Conservation (phyloP, 2,888 invertebrate genomes). For the Elmis aenea region DNA sequence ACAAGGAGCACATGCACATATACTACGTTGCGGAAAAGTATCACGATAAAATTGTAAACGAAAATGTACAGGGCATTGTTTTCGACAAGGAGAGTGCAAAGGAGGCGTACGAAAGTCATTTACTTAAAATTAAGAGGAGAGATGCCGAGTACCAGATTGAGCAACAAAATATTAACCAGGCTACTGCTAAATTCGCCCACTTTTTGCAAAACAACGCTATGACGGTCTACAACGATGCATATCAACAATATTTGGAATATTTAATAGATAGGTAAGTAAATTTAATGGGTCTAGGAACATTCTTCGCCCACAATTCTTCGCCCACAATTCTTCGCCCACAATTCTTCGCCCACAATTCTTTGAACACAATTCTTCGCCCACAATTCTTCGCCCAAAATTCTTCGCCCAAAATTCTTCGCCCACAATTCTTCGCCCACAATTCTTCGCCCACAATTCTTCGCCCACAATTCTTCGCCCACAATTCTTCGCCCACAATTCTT, state of each 20-base stretch:
- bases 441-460: no score
- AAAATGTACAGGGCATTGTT: conserved; percentile 28
- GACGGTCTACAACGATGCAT: conserved; percentile 37
- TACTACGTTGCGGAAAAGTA: conserved; percentile 37
- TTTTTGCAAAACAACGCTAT: conserved; percentile 39
- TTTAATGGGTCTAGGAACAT: conserved; percentile 1
- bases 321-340: no score
- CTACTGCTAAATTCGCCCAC: conserved; percentile 38
- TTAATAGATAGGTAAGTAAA: conserved; percentile 33
- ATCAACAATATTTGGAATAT: conserved; percentile 36
- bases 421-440: no score
- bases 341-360: no score
- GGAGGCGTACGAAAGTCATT: conserved; percentile 4
- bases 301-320: no score
- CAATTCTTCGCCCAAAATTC: no score
- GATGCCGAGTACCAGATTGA: conserved; percentile 28
- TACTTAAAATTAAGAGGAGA: neutral
- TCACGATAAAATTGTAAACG: conserved; percentile 29
- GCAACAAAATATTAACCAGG: conserved; percentile 28
- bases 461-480: no score
- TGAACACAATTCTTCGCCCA: no score
- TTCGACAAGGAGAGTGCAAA: conserved; percentile 25
- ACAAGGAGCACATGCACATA: conserved; percentile 38
- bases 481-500: no score
- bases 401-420: no score